Evolutionary conservation across 2,888 invertebrate genomes (phyloP).

Genomic region (Hypolimnas misippus): DNA sequence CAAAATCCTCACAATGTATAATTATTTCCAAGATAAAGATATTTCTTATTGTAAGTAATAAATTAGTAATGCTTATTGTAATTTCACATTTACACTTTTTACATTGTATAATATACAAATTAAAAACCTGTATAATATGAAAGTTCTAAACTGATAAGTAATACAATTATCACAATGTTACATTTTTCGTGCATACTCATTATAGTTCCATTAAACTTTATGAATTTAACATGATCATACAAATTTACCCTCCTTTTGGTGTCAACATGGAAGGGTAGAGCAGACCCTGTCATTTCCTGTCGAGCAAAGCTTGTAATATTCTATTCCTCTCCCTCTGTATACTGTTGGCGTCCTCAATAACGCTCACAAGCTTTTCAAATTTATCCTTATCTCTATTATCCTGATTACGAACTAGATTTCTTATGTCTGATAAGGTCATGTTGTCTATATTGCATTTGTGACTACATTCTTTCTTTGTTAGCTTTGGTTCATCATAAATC

Average conservation of each 20-base stretch:
- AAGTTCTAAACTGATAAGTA: too few species aligned
- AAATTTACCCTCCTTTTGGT: not conserved
- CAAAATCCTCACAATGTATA: not conserved
- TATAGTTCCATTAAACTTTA: not conserved
- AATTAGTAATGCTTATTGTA: not conserved
- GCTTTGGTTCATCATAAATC: conserved; percentile 60
- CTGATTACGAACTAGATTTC: conserved; percentile 52
- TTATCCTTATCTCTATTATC: conserved; percentile 58
- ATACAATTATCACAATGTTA: not conserved
- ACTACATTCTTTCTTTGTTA: conserved; percentile 35
- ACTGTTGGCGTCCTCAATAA: conserved; percentile 68
- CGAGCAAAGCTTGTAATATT: conserved; percentile 67
- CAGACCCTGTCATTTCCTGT: conserved; percentile 49
- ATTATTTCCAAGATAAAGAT: not conserved
- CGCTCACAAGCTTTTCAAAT: conserved; percentile 64
- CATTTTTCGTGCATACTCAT: too few species aligned
- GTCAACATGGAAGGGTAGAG: not conserved
- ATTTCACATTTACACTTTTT: not conserved
- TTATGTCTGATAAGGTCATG: conserved; percentile 57
- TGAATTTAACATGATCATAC: not conserved
- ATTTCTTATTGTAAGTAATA: not conserved
- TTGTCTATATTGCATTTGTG: conserved; percentile 50
- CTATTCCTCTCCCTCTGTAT: conserved; percentile 73
- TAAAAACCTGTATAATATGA: too few species aligned
- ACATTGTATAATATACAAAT: not conserved